Evolutionary conservation across 2,113 vertebrate species (phyloP), one percentile per base, ranked within the genome.

Genomic region (Todiramphus saurophagus): DNA sequence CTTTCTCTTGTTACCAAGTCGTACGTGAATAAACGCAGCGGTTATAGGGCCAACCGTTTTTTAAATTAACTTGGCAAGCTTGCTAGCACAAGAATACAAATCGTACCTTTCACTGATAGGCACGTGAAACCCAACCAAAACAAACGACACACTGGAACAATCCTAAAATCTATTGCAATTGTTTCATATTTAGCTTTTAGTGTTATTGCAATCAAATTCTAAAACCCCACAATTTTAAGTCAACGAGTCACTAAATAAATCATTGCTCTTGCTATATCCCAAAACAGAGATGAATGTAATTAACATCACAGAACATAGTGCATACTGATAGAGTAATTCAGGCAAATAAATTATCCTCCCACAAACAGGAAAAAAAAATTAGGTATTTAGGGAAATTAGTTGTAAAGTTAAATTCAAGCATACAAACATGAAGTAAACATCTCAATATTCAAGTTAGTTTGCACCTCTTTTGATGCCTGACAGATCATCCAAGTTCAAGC

Each of bases 1-100:
- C 59, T 4, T 13, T 2, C 25, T 0, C 67, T 7, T 4, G 4
- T 9, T 11, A 55, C 35, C 0, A 8, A n/a, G 35, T 1, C 30
- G 1, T 4, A 25, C 2, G 10, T 2, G 46, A 6, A 62, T 9
- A 44, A 46, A 76, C 4, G 2, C 33, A 13, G 4, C 8, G 1
- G 7, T n/a, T 33, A 19, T 0, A 21, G 0, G 10, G 7, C 37
- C 46, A 74, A 7, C 7, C 7, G 13, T 4, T 4, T 11, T 23
- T 3, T 0, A 2, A 56, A 53, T 35, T 14, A 41, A 30, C 69
- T 10, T 12, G 51, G 67, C 30, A 41, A 75, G n/a, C 37, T 17
- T 24, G 37, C 53, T 19, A 60, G 81, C 56, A 48, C 60, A 37
- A n/a, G 37, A 37, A 50, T 2, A 55, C 2, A 0, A 55, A n/a